phyloP scores from a whole-genome alignment of 2,888 invertebrate species.

The Drosophila neotestacea region DNA sequence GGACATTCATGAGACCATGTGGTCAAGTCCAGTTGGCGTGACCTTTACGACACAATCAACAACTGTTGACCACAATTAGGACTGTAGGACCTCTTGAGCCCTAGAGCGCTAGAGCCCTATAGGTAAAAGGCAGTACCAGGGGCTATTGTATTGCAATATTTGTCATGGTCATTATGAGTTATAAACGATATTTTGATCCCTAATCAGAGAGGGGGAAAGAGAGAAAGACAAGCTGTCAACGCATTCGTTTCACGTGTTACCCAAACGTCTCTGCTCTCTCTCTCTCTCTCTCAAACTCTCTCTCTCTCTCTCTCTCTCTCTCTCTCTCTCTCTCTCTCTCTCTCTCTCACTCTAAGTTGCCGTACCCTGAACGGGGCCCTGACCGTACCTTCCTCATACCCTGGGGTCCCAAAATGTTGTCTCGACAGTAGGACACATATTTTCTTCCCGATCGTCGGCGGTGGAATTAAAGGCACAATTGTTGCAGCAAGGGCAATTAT shows the following conservation, averaged over 20 bases:
- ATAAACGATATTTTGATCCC: constrained; percentile 79
- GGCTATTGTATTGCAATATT: constrained; percentile 60
- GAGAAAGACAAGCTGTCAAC: constrained; percentile 68
- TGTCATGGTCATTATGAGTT: constrained; percentile 76
- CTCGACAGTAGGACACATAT: constrained; percentile 65
- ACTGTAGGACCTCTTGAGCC: too few species aligned
- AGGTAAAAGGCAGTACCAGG: constrained; percentile 3
- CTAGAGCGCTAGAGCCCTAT: too few species aligned
- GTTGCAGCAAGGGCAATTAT: constrained; percentile 77
- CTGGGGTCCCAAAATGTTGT: not conserved
- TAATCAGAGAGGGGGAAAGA: constrained; percentile 53
- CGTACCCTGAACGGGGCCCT: not conserved
- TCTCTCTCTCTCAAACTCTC: not conserved
- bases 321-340: too few species aligned
- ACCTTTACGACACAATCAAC: constrained; percentile 53
- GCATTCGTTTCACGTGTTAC: constrained; percentile 76
- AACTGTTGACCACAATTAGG: too few species aligned
- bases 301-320: too few species aligned
- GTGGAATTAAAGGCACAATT: constrained; percentile 77
- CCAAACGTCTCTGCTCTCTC: constrained; percentile 60
- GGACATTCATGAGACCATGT: constrained; percentile 35
- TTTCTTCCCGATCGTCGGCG: constrained; percentile 54
- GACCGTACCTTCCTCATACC: not conserved
- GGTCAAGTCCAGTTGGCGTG: constrained; percentile 52
- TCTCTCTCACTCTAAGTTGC: not conserved